Conservation (phyloP, 2,888 invertebrate species). For the Artemia sp. region DNA sequence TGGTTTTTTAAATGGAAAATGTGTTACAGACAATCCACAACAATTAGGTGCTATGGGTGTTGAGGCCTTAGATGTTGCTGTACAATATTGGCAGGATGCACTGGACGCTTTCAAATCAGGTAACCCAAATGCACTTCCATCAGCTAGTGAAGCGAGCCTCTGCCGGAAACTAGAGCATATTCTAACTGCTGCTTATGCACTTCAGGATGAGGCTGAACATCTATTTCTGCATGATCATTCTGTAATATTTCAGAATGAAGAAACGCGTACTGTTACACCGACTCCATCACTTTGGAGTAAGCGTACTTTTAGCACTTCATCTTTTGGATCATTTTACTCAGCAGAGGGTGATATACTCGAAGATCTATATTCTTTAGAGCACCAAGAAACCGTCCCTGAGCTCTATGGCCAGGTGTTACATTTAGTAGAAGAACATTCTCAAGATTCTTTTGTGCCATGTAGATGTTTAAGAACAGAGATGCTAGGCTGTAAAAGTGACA, state of each 20-base stretch:
- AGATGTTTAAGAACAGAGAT: constrained; percentile 66
- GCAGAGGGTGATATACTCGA: not conserved
- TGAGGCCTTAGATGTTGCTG: constrained; percentile 78
- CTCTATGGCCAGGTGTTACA: not conserved
- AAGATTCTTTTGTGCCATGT: constrained; percentile 24
- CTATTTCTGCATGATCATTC: constrained; percentile 50
- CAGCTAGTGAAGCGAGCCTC: constrained; percentile 70
- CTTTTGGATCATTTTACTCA: not conserved
- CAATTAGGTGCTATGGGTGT: constrained; percentile 44
- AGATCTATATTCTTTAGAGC: not conserved
- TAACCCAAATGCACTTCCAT: constrained; percentile 48
- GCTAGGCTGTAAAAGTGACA: constrained; percentile 70
- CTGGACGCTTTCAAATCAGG: constrained; percentile 52
- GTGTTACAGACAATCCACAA: not conserved
- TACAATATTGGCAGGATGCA: constrained; percentile 90
- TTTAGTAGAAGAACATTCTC: not conserved
- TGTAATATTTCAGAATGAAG: not conserved
- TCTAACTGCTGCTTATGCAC: constrained; percentile 62
- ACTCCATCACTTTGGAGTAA: constrained; percentile 7
- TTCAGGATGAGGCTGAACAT: constrained; percentile 71
- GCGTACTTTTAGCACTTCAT: not conserved
- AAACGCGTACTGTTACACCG: not conserved
- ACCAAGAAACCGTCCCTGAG: not conserved
- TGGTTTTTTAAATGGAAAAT: not conserved
- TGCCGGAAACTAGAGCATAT: constrained; percentile 59